Evolutionary conservation across 2,888 invertebrate genomes (phyloP).

Genomic region (Morinoia aosen): DNA sequence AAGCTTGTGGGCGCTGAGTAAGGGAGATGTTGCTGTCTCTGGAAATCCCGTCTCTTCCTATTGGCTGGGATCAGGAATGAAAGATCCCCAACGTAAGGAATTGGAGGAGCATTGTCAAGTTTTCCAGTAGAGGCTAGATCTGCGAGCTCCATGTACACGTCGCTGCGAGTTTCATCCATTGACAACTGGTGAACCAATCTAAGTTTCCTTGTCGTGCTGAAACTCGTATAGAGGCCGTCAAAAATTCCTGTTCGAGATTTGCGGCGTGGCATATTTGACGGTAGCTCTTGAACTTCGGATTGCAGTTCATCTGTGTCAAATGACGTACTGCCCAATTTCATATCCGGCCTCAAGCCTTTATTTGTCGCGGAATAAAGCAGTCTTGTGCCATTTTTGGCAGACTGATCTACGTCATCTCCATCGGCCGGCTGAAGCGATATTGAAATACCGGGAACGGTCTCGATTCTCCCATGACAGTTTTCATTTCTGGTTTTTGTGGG

Average conservation of each 20-base stretch:
- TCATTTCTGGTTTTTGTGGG: not conserved
- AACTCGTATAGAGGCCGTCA: slow-evolving; percentile 65
- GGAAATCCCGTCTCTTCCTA: slow-evolving; percentile 60
- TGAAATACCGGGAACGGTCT: slow-evolving; percentile 39
- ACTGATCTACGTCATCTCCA: not conserved
- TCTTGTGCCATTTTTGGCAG: not conserved
- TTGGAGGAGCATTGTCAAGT: slow-evolving; percentile 62
- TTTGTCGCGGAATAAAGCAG: not conserved
- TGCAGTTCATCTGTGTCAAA: slow-evolving; percentile 66
- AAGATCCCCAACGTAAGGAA: slow-evolving; percentile 66
- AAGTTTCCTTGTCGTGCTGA: slow-evolving; percentile 63
- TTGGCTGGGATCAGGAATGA: slow-evolving; percentile 62
- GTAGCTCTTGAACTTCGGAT: slow-evolving; percentile 63
- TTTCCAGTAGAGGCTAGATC: slow-evolving; percentile 58
- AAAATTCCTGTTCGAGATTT: slow-evolving; percentile 66
- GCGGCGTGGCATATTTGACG: slow-evolving; percentile 65
- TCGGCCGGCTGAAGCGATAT: slow-evolving; percentile 24
- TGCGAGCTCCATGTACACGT: slow-evolving; percentile 66
- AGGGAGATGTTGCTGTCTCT: slow-evolving; percentile 58
- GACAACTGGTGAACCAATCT: slow-evolving; percentile 66
- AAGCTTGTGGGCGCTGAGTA: slow-evolving; percentile 66
- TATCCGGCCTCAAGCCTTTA: slow-evolving; percentile 30
- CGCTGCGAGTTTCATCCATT: slow-evolving; percentile 65
- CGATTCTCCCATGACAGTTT: not conserved
- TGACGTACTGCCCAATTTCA: slow-evolving; percentile 59